phyloP scores from a whole-genome alignment of 2,113 vertebrate genomes.

The Pitta sordida region DNA sequence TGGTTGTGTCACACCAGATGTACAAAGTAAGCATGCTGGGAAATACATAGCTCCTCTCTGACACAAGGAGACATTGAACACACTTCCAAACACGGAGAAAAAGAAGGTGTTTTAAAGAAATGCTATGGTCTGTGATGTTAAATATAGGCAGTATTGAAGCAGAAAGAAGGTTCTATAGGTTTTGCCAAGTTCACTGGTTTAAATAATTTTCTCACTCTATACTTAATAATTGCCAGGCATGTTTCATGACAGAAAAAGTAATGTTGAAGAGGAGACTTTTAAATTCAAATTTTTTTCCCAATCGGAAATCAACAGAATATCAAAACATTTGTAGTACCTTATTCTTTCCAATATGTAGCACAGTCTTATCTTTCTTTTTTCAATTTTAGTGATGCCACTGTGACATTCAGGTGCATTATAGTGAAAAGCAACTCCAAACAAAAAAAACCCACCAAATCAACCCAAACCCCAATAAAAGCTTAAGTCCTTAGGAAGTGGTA shows the following conservation, averaged over 20 bases:
- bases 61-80: not conserved
- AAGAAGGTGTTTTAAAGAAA: not conserved
- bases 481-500: not conserved
- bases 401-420: not conserved
- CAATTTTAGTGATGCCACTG: not conserved
- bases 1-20: not conserved
- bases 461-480: not conserved
- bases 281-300: not conserved
- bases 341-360: not conserved
- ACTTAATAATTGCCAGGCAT: constrained; percentile 18
- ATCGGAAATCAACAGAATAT: not conserved
- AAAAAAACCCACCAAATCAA: not conserved
- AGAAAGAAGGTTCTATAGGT: not conserved
- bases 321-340: not conserved
- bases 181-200: not conserved
- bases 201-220: not conserved
- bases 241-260: not conserved
- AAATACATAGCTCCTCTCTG: not conserved
- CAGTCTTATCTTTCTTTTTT: not conserved
- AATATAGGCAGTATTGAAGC: not conserved
- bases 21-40: not conserved
- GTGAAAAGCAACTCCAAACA: not conserved
- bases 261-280: not conserved
- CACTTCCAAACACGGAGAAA: not conserved
- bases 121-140: not conserved